phyloP scores from a whole-genome alignment of 2,797 vertebrate genomes.

The Manis crassicaudata region DNA sequence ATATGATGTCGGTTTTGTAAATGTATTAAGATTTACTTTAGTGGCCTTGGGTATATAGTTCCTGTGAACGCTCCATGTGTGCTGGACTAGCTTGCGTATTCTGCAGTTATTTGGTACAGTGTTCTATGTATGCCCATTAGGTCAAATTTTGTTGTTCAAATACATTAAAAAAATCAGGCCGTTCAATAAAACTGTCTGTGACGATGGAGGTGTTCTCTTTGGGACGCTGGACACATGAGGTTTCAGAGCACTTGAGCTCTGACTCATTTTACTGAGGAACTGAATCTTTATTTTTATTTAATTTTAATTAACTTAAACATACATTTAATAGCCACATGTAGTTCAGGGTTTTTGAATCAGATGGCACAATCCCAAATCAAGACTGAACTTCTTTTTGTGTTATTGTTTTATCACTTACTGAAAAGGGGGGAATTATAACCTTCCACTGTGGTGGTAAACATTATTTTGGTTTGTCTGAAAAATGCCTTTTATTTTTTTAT shows the following conservation, averaged over 20 bases:
- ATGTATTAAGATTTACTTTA: background rate
- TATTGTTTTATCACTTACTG: background rate
- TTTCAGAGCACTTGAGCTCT: background rate
- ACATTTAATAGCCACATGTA: background rate
- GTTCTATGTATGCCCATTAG: background rate
- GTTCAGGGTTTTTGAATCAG: background rate
- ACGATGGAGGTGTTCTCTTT: background rate
- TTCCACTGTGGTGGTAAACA: background rate
- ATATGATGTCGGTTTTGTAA: background rate
- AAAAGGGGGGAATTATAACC: background rate
- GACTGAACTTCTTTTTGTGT: background rate
- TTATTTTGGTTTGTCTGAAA: background rate
- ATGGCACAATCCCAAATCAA: background rate
- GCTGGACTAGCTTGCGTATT: background rate
- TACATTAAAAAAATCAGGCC: too few species aligned
- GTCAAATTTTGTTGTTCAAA: background rate
- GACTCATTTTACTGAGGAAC: background rate
- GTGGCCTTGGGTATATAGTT: background rate
- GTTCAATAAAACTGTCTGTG: background rate
- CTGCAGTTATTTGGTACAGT: background rate
- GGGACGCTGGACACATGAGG: rapidly evolving
- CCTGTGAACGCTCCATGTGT: background rate
- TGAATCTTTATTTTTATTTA: background rate
- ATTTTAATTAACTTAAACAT: background rate
- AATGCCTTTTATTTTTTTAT: too few species aligned